These are phyloP conservation scores for Porites evermanni DNA, from an alignment of 92 coral and sea anemone species.

Conservation along the genomic window DNA sequence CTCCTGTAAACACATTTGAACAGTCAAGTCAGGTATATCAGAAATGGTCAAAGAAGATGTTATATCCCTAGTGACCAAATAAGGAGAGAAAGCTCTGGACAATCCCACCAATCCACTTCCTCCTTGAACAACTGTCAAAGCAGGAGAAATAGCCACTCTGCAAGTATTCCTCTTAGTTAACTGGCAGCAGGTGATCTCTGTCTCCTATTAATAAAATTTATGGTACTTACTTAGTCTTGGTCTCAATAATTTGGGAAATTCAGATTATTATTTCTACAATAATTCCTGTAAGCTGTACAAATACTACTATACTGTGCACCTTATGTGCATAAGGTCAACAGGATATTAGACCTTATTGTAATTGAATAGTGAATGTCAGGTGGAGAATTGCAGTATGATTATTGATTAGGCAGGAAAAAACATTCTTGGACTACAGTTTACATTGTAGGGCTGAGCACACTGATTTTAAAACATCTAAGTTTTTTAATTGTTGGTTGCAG, in stretches of 20 bases:
- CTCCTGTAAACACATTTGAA: constrained; percentile 17
- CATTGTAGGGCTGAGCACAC: too few relatives aligned
- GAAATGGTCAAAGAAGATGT: constrained; percentile 4
- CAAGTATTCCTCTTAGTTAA: constrained; percentile 12
- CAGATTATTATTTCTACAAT: not conserved
- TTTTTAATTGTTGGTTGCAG: too few relatives aligned
- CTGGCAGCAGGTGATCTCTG: not conserved
- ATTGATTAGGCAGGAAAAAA: too few relatives aligned
- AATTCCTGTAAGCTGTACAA: not conserved
- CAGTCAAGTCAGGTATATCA: constrained; percentile 35
- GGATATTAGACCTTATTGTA: too few relatives aligned
- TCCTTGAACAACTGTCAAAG: constrained; percentile 11
- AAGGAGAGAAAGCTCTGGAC: constrained; percentile 9
- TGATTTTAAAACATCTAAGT: too few relatives aligned
- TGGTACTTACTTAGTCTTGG: too few relatives aligned
- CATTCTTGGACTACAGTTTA: too few relatives aligned
- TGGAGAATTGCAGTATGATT: too few relatives aligned
- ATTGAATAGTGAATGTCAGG: too few relatives aligned
- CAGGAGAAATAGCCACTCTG: constrained; percentile 14
- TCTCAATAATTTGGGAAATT: not conserved
- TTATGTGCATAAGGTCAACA: not conserved
- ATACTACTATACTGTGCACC: not conserved
- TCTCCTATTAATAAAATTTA: not conserved
- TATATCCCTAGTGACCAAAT: constrained; percentile 16
- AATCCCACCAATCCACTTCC: constrained; percentile 14